A percentile compares a stretch with the other conserved stretches of the same genome.
phyloP scores from a whole-genome alignment of 1,140 invertebrate species.

The Drosophila sucinea region DNA sequence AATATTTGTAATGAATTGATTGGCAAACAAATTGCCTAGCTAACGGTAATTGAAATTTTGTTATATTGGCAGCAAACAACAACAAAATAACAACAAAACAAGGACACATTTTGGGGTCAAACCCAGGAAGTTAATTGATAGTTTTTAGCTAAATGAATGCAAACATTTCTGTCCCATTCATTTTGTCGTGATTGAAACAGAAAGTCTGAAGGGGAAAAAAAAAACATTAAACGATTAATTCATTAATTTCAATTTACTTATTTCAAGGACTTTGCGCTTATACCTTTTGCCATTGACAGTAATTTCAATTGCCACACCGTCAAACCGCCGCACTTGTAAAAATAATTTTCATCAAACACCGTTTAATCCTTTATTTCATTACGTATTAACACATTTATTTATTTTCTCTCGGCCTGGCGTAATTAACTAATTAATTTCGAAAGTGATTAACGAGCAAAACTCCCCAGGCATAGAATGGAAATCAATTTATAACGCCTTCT shows the following conservation, averaged over 20 bases:
- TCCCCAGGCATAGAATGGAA: constrained; percentile 43
- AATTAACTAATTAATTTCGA: constrained; percentile 68
- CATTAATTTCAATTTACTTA: not conserved
- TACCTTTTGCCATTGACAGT: not conserved
- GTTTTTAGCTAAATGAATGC: not conserved
- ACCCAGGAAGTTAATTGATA: constrained; percentile 38
- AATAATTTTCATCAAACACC: constrained; percentile 36
- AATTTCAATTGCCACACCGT: constrained; percentile 13
- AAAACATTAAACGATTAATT: not conserved
- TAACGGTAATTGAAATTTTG: constrained; percentile 49
- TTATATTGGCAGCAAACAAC: constrained; percentile 5
- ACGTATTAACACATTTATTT: constrained; percentile 54
- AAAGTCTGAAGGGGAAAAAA: not conserved
- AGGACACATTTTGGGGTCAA: not conserved
- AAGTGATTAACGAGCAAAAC: constrained; percentile 15
- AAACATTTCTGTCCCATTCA: not conserved
- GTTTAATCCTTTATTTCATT: constrained; percentile 68
- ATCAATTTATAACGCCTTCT: constrained; percentile 70
- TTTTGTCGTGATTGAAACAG: no score
- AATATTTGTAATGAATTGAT: constrained; percentile 51
- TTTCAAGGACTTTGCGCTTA: not conserved
- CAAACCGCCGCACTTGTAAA: constrained; percentile 32
- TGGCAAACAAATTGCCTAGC: constrained; percentile 29
- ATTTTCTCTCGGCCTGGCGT: constrained; percentile 20
- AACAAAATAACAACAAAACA: constrained; percentile 3